Percentiles rank a stretch among this genome's conserved stretches.
phyloP scores from a whole-genome alignment of 2,113 vertebrate genomes.

The Microtus pennsylvanicus region DNA sequence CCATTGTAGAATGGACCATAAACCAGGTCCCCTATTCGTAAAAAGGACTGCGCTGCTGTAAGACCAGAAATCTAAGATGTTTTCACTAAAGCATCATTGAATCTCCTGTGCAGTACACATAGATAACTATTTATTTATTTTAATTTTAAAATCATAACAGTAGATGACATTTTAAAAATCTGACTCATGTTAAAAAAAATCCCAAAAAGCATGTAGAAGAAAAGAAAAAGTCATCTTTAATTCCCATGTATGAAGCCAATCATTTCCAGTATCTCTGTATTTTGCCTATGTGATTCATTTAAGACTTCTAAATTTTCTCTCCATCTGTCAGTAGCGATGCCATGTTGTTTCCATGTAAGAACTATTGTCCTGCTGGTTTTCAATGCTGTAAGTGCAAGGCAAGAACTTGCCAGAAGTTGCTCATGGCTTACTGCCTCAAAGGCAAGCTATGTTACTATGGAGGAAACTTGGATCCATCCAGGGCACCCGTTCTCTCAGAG shows the following conservation, averaged over 20 bases:
- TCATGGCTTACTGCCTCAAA: conserved; percentile 51
- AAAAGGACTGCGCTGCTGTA: conserved; percentile 1
- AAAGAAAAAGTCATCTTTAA: conserved; percentile 4
- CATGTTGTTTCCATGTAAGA: conserved; percentile 57
- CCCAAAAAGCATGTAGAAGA: neutral
- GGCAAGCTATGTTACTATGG: conserved; percentile 51
- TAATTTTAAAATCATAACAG: conserved; percentile 33
- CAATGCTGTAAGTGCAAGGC: conserved; percentile 11
- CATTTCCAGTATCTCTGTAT: neutral
- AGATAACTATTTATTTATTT: conserved; percentile 41
- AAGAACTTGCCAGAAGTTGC: conserved; percentile 35
- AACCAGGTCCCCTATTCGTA: neutral
- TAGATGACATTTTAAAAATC: neutral
- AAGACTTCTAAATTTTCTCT: conserved; percentile 42
- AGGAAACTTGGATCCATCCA: conserved; percentile 71
- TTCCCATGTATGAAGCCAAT: neutral
- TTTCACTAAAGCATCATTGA: conserved; percentile 7
- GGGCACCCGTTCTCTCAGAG: conserved; percentile 61
- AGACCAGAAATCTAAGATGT: neutral
- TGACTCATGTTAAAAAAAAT: neutral
- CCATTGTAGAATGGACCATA: neutral
- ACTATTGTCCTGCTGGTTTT: conserved; percentile 55
- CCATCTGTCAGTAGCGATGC: conserved; percentile 49
- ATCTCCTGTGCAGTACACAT: neutral
- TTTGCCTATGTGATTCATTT: conserved; percentile 47